phyloP scores from a whole-genome alignment of 2,113 vertebrate genomes.

The Capra hircus region DNA sequence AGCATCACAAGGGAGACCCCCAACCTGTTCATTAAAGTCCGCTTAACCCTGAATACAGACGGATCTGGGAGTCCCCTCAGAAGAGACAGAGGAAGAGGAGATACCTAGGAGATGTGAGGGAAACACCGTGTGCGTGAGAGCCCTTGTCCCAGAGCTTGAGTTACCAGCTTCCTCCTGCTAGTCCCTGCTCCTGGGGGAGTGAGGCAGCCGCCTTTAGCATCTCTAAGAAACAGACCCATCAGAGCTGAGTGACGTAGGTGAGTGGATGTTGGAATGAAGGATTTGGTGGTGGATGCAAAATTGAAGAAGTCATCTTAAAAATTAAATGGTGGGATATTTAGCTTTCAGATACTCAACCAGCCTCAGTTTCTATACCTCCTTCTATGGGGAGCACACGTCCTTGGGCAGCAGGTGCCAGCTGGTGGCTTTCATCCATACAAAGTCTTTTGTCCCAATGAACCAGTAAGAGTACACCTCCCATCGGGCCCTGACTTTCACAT shows the following conservation, averaged over 20 bases:
- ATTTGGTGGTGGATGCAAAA: background rate
- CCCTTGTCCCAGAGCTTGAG: too few species aligned
- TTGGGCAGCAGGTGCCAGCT: background rate
- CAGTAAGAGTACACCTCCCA: background rate
- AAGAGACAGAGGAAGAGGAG: background rate
- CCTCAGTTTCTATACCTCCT: background rate
- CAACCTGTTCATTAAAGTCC: background rate
- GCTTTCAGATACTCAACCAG: background rate
- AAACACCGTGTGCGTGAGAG: background rate
- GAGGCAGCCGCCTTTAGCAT: background rate
- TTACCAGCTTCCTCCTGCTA: background rate
- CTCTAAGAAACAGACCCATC: background rate
- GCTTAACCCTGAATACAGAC: background rate
- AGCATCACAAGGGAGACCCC: background rate
- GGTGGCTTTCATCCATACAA: background rate
- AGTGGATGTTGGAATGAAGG: background rate
- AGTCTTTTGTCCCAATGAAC: background rate
- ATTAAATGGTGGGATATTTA: background rate
- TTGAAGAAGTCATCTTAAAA: background rate
- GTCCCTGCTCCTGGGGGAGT: background rate
- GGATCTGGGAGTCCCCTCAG: background rate
- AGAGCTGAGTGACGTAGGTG: background rate
- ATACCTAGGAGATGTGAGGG: background rate
- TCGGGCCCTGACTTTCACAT: background rate
- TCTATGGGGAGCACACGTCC: background rate